Evolutionary conservation across 2,113 vertebrate genomes (phyloP), one percentile per base, ranked within the genome.

Genomic region (Struthio camelus): DNA sequence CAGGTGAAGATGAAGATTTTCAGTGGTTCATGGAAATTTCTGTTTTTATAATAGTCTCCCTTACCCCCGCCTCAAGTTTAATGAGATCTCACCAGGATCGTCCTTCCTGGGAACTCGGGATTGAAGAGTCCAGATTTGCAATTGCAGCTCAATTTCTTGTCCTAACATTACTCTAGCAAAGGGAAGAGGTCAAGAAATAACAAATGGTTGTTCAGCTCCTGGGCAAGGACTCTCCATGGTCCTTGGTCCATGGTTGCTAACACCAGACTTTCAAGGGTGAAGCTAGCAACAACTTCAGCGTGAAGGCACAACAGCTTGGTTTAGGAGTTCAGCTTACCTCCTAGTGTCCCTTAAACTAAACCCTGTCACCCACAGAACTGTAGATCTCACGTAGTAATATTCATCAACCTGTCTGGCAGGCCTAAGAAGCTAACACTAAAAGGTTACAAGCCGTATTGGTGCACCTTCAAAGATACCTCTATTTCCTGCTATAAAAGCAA

Each of bases 381-480:
- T 42, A 17, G 17, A 34, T n/a, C 40, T 12, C 18, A 22, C 6
- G 24, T 25, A 48, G 75, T 78, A 23, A 20, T 10, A 32, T 87
- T 76, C 40, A 13, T 71, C 78, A 6, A 14, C 17, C 4, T 97
- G 59, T 88, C 95, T 85, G 64, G 38, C 93, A 98, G 99, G 98
- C 99, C 99, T 95, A 99, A 99, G 98, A 99, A 99, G 96, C 98
- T 99, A 97, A 99, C 99, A 4, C 98, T 99, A 85, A 99, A 99
- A 97, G 99, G 99, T 95, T 99, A 99, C 93, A 99, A 99, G 96
- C 99, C 99, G 38, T 99, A 99, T 67, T 99, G 99, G 99, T 99
- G 99, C 98, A 99, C 99, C 28, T 99, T 99, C 98, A 99, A 99
- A 98, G 99, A 99, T 88, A 99, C 99, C 80, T 99, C 99, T 28